These are phyloP conservation scores for Venustaconcha ellipsiformis DNA, from an alignment of 1,140 invertebrate species.

Conservation along the genomic window DNA sequence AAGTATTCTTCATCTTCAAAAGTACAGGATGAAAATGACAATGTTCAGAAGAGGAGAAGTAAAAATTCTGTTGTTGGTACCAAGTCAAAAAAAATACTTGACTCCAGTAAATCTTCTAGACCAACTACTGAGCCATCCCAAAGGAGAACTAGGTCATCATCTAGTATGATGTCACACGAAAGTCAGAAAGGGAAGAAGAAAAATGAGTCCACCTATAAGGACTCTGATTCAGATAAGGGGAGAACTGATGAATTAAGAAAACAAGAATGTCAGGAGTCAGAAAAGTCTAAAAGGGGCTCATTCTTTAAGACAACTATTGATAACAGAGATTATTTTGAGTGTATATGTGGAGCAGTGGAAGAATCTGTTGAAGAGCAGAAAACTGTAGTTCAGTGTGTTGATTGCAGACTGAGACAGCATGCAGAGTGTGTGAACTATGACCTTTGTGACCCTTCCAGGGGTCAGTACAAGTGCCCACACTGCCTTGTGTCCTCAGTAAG, in stretches of 20 bases:
- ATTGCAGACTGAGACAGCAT: constrained; percentile 76
- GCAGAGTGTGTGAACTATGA: constrained; percentile 74
- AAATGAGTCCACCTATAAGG: neutral
- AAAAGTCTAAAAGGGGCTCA: constrained; percentile 6
- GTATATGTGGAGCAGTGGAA: constrained; percentile 54
- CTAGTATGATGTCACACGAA: neutral
- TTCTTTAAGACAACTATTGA: neutral
- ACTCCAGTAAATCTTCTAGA: too few species aligned
- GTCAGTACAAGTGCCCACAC: constrained; percentile 75
- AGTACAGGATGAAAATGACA: too few species aligned
- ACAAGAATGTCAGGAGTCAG: neutral
- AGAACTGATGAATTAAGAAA: neutral
- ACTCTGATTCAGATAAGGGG: neutral
- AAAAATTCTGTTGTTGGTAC: too few species aligned
- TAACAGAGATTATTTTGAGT: constrained; percentile 54
- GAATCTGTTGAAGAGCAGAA: neutral
- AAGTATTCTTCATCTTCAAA: too few species aligned
- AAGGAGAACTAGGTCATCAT: neutral
- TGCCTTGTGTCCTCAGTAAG: constrained; percentile 73
- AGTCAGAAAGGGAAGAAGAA: neutral
- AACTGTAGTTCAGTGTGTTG: constrained; percentile 69
- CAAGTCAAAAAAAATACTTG: too few species aligned
- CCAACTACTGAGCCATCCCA: too few species aligned
- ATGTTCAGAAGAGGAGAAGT: too few species aligned
- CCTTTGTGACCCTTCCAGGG: constrained; percentile 55